Conservation (phyloP, 2,113 vertebrate species). For the Callocephalon fimbriatum region DNA sequence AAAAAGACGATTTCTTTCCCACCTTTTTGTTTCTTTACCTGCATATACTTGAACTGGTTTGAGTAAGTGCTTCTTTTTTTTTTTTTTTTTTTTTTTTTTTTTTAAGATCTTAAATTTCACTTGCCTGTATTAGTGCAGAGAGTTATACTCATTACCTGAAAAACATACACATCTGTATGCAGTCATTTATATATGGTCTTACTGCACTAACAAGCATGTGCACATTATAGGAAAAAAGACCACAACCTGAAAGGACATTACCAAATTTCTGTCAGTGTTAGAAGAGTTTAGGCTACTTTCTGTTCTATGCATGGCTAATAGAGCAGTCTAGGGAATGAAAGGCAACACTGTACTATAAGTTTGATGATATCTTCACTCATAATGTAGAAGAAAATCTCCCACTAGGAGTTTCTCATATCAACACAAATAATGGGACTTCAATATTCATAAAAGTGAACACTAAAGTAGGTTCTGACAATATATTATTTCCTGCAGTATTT, state of each 20-base stretch:
- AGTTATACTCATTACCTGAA: neutral
- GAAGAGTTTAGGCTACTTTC: neutral
- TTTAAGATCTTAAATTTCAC: neutral
- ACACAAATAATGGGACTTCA: neutral
- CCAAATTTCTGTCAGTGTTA: neutral
- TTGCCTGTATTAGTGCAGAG: neutral
- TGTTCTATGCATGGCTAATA: neutral
- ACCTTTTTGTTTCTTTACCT: neutral
- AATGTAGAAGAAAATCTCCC: neutral
- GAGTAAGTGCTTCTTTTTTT: neutral
- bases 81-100: neutral
- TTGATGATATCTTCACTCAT: neutral
- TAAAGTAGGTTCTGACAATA: neutral
- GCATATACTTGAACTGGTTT: neutral
- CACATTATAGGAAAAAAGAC: neutral
- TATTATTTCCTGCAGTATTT: neutral
- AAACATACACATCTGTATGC: neutral
- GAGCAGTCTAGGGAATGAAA: neutral
- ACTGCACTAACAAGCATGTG: neutral
- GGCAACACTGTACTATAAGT: neutral
- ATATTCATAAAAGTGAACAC: neutral
- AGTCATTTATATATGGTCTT: neutral
- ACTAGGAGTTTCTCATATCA: neutral
- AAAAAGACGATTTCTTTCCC: neutral
- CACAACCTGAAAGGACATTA: neutral